These are phyloP conservation scores for Nothocercus nigrocapillus DNA, from an alignment of 2,113 vertebrate species.

Conservation along the genomic window DNA sequence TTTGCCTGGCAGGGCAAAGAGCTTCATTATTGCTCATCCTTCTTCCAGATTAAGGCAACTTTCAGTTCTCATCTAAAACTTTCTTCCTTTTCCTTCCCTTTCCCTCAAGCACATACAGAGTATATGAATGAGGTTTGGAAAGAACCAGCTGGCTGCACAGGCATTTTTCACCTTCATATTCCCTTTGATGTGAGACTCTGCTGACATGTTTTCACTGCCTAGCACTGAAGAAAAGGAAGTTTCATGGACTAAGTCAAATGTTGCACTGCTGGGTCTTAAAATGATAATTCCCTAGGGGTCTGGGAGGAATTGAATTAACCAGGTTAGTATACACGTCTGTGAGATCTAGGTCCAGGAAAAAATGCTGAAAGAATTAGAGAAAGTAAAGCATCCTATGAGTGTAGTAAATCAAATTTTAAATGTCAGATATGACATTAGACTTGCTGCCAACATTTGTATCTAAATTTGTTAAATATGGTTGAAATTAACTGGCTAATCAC, in stretches of 20 bases:
- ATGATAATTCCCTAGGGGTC: background rate
- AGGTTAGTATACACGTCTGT: background rate
- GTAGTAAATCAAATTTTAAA: background rate
- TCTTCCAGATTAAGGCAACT: background rate
- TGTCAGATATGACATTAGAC: background rate
- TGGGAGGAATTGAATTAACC: background rate
- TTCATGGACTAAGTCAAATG: background rate
- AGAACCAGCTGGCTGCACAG: background rate
- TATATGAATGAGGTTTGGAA: background rate
- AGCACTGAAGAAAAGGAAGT: background rate
- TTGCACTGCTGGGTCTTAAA: background rate
- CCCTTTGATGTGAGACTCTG: background rate
- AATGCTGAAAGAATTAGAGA: background rate
- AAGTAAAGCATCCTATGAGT: fast-evolving
- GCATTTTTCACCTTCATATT: background rate
- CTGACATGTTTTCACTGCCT: background rate
- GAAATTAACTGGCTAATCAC: background rate
- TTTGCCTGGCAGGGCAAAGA: background rate
- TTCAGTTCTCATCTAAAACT: background rate
- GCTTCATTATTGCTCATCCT: background rate
- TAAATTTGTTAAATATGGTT: background rate
- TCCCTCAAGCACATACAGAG: background rate
- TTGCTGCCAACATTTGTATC: background rate
- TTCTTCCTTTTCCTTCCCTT: background rate
- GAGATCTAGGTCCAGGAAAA: background rate